phyloP scores from a whole-genome alignment of 1,140 invertebrate species.

The Solenopsis fugax region DNA sequence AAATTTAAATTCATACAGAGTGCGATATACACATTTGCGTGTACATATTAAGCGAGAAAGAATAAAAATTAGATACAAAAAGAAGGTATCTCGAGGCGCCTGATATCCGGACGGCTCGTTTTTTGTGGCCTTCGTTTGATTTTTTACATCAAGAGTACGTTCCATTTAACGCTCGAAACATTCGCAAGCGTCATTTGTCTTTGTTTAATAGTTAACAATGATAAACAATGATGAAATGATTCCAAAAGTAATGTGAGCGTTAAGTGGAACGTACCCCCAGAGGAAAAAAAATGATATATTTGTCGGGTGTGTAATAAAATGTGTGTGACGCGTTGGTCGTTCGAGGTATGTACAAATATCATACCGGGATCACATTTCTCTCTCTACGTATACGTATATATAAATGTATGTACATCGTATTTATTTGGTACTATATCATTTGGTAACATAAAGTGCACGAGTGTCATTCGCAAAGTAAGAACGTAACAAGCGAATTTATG shows the following conservation, averaged over 20 bases:
- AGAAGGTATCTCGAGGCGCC: background rate
- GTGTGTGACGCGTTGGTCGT: slow-evolving; percentile 35
- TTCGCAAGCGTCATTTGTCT: no score
- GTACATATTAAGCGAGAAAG: slow-evolving; percentile 34
- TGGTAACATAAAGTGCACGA: slow-evolving; percentile 75
- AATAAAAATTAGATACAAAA: background rate
- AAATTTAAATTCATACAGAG: slow-evolving; percentile 43
- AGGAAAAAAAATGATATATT: slow-evolving; percentile 20
- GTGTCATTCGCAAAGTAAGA: slow-evolving; percentile 62
- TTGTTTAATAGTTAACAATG: no score
- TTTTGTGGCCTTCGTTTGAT: background rate
- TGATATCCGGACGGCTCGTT: background rate
- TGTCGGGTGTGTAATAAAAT: slow-evolving; percentile 10
- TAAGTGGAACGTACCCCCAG: no score
- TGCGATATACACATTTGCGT: slow-evolving; percentile 23
- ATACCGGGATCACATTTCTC: slow-evolving; percentile 1
- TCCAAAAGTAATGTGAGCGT: no score
- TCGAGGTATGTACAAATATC: slow-evolving; percentile 48
- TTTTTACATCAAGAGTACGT: slow-evolving; percentile 9
- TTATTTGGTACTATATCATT: slow-evolving; percentile 75
- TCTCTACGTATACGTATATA: slow-evolving; percentile 30
- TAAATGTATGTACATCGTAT: slow-evolving; percentile 66
- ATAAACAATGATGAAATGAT: no score
- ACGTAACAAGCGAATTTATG: slow-evolving; percentile 64
- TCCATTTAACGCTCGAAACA: no score